A percentile compares a stretch with the other conserved stretches of the same genome.
Conservation (phyloP, 2,797 vertebrate genomes). For the Sebastolobus alascanus region DNA sequence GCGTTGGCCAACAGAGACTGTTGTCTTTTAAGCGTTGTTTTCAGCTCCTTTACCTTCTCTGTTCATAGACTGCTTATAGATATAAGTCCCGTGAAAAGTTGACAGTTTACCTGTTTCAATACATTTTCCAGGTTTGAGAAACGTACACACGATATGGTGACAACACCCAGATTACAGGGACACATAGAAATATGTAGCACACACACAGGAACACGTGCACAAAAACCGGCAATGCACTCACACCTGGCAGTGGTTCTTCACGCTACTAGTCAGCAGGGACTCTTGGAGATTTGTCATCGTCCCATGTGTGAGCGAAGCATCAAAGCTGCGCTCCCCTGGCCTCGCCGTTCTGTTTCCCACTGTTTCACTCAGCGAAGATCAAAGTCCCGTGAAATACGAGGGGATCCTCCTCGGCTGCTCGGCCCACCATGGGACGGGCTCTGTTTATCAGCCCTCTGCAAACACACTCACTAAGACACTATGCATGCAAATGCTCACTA, state of each 20-base stretch:
- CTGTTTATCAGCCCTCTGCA: slow-evolving; percentile 70
- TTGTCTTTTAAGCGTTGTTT: too few species aligned
- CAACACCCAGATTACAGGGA: background rate
- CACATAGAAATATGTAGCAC: background rate
- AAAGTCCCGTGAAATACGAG: slow-evolving; percentile 69
- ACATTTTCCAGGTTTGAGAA: slow-evolving; percentile 3
- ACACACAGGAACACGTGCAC: background rate
- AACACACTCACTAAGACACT: slow-evolving; percentile 52
- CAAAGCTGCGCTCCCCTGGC: slow-evolving; percentile 68
- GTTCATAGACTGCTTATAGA: too few species aligned
- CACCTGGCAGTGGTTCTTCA: slow-evolving; percentile 46
- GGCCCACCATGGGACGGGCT: slow-evolving; percentile 39
- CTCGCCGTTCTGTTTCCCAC: slow-evolving; percentile 57
- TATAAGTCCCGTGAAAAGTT: too few species aligned
- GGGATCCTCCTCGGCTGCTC: slow-evolving; percentile 58
- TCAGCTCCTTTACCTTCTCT: too few species aligned
- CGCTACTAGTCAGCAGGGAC: slow-evolving; percentile 54
- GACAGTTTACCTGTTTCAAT: background rate
- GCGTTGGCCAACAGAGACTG: too few species aligned
- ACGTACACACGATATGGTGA: background rate
- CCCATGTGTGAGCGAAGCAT: slow-evolving; percentile 61
- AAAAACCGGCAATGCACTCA: background rate
- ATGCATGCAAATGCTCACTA: slow-evolving; percentile 35
- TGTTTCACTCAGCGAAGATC: slow-evolving; percentile 73
- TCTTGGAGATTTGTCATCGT: slow-evolving; percentile 68